These are phyloP conservation scores for Corella eumyota DNA, from an alignment of 23 tunicate species.

Conservation along the genomic window DNA sequence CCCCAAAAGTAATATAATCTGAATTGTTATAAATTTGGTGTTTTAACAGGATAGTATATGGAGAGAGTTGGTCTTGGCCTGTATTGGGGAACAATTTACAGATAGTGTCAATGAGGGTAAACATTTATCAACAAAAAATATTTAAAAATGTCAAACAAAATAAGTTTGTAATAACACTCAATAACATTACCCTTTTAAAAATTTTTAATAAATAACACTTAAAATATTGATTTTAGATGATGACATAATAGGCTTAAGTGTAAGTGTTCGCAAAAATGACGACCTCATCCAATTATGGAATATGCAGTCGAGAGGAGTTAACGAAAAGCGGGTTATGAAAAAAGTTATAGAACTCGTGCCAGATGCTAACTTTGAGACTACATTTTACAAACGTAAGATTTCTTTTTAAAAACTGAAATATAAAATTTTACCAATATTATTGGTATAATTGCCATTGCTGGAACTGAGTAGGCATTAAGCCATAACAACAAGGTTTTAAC, in stretches of 20 bases:
- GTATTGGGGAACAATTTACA: slow-evolving; percentile 88
- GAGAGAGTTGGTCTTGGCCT: slow-evolving; percentile 70
- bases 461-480: neutral
- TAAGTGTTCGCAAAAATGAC: slow-evolving; percentile 75
- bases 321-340: slow-evolving; percentile 35
- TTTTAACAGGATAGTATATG: slow-evolving; percentile 60
- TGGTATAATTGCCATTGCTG: neutral
- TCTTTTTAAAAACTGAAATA: neutral
- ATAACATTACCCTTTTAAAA: no score
- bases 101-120: slow-evolving; percentile 54
- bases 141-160: no score
- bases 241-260: slow-evolving; percentile 80
- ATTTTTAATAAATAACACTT: no score
- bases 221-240: slow-evolving; percentile 37
- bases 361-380: slow-evolving; percentile 43
- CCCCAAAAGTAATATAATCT: neutral
- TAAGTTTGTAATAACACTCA: no score
- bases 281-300: slow-evolving; percentile 90
- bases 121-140: neutral
- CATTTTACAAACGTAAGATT: slow-evolving; percentile 76
- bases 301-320: slow-evolving; percentile 21
- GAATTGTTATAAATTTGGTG: no score
- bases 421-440: neutral
- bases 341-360: slow-evolving; percentile 56
- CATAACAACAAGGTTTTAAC: no score